Conservation (phyloP, 1,140 invertebrate genomes). For the Anastrepha ludens region DNA sequence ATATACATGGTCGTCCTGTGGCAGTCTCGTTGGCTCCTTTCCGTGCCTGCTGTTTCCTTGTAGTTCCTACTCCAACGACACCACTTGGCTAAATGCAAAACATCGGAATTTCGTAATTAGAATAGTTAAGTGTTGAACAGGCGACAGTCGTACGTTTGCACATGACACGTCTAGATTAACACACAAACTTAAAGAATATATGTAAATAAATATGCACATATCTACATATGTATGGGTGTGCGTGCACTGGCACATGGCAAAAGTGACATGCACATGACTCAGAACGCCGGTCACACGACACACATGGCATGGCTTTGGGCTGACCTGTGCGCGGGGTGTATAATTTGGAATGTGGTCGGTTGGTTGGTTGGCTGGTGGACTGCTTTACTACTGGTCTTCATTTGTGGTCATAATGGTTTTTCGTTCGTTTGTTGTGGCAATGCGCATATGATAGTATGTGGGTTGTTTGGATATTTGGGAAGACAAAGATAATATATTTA, state of each 20-base stretch:
- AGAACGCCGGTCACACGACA: slow-evolving; percentile 34
- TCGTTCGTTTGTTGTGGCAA: neutral
- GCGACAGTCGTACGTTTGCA: slow-evolving; percentile 40
- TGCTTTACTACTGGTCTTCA: slow-evolving; percentile 9
- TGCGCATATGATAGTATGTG: neutral
- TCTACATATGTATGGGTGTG: neutral
- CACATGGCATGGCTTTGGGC: neutral
- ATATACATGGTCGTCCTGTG: neutral
- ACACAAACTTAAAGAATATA: neutral
- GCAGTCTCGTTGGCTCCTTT: neutral
- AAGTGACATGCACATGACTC: slow-evolving; percentile 45
- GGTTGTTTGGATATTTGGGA: neutral
- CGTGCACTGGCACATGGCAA: neutral
- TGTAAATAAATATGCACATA: neutral
- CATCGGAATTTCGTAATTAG: slow-evolving; percentile 52
- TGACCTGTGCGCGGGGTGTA: neutral
- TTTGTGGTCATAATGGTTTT: slow-evolving; percentile 24
- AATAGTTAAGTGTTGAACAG: slow-evolving; percentile 49
- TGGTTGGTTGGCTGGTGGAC: neutral
- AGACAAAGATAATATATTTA: slow-evolving; percentile 35
- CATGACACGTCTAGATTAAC: slow-evolving; percentile 14
- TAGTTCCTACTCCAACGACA: neutral
- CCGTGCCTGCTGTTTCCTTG: neutral
- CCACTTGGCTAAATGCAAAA: neutral
- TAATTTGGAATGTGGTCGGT: neutral